Evolutionary conservation across 2,797 vertebrate species (phyloP).

Genomic region (Otolemur crassicaudatus): DNA sequence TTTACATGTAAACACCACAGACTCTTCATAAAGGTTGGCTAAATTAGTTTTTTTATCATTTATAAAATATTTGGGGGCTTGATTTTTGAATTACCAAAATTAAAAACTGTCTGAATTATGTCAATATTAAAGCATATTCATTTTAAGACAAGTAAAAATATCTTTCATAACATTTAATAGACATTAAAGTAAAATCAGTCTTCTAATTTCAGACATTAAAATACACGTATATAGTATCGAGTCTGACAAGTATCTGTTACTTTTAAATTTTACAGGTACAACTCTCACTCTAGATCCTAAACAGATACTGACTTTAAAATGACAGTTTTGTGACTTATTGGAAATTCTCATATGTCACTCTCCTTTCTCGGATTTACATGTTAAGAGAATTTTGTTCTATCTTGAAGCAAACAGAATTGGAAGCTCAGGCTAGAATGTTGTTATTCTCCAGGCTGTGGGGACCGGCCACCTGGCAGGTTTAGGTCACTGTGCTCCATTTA

Average conservation of each 20-base stretch:
- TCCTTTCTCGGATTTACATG: background rate
- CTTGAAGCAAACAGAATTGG: background rate
- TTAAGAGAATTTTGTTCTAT: background rate
- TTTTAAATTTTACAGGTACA: background rate
- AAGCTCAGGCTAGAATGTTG: background rate
- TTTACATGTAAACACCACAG: background rate
- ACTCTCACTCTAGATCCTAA: background rate
- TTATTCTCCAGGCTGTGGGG: background rate
- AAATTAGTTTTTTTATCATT: background rate
- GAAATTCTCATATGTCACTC: background rate
- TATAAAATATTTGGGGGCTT: background rate
- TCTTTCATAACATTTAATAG: background rate
- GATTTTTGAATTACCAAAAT: background rate
- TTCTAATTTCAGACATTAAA: background rate
- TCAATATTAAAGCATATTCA: background rate
- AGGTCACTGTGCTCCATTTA: constrained; percentile 9
- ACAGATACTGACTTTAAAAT: background rate
- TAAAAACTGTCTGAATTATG: background rate
- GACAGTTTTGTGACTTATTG: background rate
- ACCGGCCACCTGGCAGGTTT: constrained; percentile 9
- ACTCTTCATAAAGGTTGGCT: background rate
- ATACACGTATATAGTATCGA: background rate
- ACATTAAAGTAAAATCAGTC: background rate
- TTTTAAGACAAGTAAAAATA: background rate
- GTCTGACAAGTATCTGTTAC: background rate